These are phyloP conservation scores for Dipodomys ordii DNA, from an alignment of 2,113 vertebrate species.

Conservation along the genomic window DNA sequence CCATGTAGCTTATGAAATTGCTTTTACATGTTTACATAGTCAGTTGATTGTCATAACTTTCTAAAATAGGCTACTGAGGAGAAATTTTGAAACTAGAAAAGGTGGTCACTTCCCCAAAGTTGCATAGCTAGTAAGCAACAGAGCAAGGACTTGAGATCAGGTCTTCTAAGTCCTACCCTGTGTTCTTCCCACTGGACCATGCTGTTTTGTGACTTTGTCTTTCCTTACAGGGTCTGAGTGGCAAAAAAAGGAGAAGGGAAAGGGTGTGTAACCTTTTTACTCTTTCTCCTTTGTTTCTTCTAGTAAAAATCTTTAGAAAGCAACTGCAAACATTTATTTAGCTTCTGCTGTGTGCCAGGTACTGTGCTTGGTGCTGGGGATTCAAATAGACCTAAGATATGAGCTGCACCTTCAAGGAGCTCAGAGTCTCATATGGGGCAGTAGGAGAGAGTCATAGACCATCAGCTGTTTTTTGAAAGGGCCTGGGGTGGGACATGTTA, in stretches of 20 bases:
- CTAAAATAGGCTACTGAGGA: constrained; percentile 33
- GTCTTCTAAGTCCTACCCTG: constrained; percentile 66
- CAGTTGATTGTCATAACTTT: constrained; percentile 51
- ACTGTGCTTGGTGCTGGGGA: constrained; percentile 82
- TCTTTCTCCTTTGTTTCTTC: constrained; percentile 82
- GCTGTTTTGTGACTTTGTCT: constrained; percentile 84
- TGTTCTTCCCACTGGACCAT: constrained; percentile 80
- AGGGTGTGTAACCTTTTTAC: constrained; percentile 84
- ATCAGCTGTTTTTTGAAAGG: background rate
- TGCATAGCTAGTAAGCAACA: constrained; percentile 28
- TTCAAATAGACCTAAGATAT: background rate
- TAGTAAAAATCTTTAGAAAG: constrained; percentile 82
- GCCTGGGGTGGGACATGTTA: constrained; percentile 10
- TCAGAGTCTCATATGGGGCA: background rate
- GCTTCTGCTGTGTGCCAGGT: constrained; percentile 81
- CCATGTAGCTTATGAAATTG: constrained; percentile 35
- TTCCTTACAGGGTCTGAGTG: constrained; percentile 85
- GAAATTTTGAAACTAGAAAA: constrained; percentile 46
- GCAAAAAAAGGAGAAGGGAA: constrained; percentile 85
- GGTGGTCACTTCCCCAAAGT: constrained; percentile 66
- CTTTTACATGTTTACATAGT: constrained; percentile 53
- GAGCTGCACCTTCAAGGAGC: constrained; percentile 18
- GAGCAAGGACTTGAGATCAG: constrained; percentile 55
- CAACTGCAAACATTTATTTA: constrained; percentile 81
- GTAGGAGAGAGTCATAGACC: background rate